Evolutionary conservation across 2,113 vertebrate genomes (phyloP), one percentile per base, ranked within the genome.

Genomic region (Eurystomus gularis): DNA sequence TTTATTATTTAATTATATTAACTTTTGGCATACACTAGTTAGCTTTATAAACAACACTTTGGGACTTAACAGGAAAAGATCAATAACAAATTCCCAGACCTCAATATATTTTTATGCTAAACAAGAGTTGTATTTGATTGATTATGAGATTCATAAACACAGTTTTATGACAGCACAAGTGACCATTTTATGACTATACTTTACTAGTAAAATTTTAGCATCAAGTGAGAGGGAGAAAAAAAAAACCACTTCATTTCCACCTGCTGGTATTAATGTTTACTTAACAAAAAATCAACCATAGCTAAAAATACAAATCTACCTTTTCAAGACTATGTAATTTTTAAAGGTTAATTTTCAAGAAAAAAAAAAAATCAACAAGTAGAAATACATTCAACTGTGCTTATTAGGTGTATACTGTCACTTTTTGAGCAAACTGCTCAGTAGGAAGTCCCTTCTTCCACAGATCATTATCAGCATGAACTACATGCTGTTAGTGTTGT

Each of bases 391-490:
- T 94, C 91, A 96, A 7, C 18, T 91, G 23, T 61, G 40, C 49
- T 96, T 1, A 1, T 96, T 96, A 91, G 40, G 49, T 72, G 86
- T 92, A 78, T 94, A 26, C 20, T 54, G 25, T 46, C 76, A 81
- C 13, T 89, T 95, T 29, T 70, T 87, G 55, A 93, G 29, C 58
- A 93, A 69, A 96, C 48, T 88, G 26, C 66, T 94, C 78, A 89
- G 81, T 69, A 93, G 82, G 64, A 57, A 91, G 58, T 64, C 65
- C 11, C 75, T 96, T 97, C 88, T 83, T 68, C 60, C 76, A 42
- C 46, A 95, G 33, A 84, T 80, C 70, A 84, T 96, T 94, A 91
- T 93, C 95, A 87, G 86, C 39, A 91, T 68, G 48, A 86, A 72
- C 58, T 95, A 91, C 23, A 86, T 66, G 55, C 90, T 52, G 46